Base-by-base conservation (phyloP, 2,888 invertebrate species). In the Prenolepis imparis region DNA sequence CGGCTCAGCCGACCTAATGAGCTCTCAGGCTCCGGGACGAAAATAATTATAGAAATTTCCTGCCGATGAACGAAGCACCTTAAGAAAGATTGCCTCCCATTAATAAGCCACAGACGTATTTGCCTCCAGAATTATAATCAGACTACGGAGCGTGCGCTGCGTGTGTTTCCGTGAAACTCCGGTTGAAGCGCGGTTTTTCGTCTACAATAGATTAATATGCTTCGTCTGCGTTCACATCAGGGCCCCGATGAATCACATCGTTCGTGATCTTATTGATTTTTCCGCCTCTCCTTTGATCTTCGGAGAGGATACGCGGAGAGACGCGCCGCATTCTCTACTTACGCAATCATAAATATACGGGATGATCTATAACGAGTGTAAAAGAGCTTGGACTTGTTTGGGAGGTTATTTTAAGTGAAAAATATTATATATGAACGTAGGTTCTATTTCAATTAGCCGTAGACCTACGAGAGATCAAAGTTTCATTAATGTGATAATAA, bases 31-130 rank as follows among this genome's bases (percentile, higher is more conserved):
- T 87, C 82, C 85, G 90, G 89, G 89, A 90, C 90, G 86, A 90
- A 90, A 90, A 90, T 90, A 90, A 90, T 90, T 90, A 90, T 90
- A 90, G 90, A 90, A 90, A 90, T 90, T 90, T 90, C 90, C 90
- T 90, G 90, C 90, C 90, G 90, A 90, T 89, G 90, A 90, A 90
- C 87, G 90, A 89, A 88, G 85, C 90, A 86, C 84, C 90, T 88
- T 90, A 90, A 90, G 90, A 90, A 90, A 88, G 90, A 90, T 90
- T 88, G 90, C 90, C 84, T 86, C 84, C 88, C 90, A 90, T 90
- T 90, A 90, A 90, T 90, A 90, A 90, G 90, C 89, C 90, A 88
- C 89, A 83, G 87, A 90, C 88, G 90, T 90, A 90, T 90, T 90
- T 90, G 89, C 89, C 87, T 90, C 83, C 86, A 87, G 89, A 90